Percentiles rank a stretch among this genome's conserved stretches.
Evolutionary conservation across 1,140 invertebrate genomes (phyloP).

Genomic region (Antheraea mylitta): DNA sequence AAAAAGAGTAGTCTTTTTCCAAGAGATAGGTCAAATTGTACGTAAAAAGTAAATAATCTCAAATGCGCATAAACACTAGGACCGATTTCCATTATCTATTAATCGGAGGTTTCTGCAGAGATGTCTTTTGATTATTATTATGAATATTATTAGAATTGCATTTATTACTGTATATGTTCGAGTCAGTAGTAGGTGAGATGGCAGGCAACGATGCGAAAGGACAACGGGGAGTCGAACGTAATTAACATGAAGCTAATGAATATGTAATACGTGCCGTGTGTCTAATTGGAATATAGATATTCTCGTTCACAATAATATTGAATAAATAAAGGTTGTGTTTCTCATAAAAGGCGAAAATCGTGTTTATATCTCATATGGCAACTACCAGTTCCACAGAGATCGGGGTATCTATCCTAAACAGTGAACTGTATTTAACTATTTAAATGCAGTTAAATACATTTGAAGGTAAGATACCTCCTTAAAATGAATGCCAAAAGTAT

Average conservation of each 20-base stretch:
- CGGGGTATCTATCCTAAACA: too few species aligned
- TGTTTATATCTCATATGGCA: too few species aligned
- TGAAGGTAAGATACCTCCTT: too few species aligned
- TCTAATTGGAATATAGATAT: conserved; percentile 25
- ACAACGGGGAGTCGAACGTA: conserved; percentile 14
- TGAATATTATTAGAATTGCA: not conserved
- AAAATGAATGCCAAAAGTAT: too few species aligned
- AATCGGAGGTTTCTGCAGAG: not conserved
- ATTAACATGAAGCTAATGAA: conserved; percentile 36
- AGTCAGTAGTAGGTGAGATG: not conserved
- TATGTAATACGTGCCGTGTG: conserved; percentile 30
- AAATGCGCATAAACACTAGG: too few species aligned
- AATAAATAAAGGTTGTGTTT: conserved; percentile 8
- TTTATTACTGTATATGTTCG: conserved; percentile 1
- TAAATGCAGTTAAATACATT: too few species aligned
- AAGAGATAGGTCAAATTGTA: too few species aligned
- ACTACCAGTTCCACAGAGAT: too few species aligned
- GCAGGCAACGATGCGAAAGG: not conserved
- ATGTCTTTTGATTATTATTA: not conserved
- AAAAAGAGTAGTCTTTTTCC: too few species aligned
- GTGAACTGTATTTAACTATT: too few species aligned
- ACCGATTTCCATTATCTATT: not conserved
- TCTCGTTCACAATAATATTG: conserved; percentile 21
- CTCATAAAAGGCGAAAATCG: too few species aligned
- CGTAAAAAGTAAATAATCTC: too few species aligned